These are phyloP conservation scores for Pogonomyrmex californicus DNA, from an alignment of 1,140 invertebrate species.

Conservation along the genomic window DNA sequence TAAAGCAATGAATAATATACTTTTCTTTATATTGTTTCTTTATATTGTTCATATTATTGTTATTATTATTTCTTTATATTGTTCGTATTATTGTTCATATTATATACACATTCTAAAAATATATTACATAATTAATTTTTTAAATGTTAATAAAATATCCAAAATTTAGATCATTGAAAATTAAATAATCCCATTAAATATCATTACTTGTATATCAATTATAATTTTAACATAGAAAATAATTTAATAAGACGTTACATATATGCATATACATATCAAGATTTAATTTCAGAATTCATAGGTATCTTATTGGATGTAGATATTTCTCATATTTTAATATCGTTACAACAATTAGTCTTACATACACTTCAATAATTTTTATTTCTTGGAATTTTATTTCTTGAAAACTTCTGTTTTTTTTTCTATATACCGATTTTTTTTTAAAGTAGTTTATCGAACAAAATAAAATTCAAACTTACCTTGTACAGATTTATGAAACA, in stretches of 20 bases:
- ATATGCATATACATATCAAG: neutral
- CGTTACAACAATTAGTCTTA: neutral
- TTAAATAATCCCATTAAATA: slow-evolving; percentile 1
- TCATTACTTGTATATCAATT: neutral
- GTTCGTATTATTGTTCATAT: neutral
- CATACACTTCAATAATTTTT: neutral
- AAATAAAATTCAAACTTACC: slow-evolving; percentile 19
- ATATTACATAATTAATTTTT: too few relatives aligned
- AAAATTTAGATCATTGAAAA: neutral
- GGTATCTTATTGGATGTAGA: neutral
- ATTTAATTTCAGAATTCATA: neutral
- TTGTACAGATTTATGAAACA: neutral
- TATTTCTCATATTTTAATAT: slow-evolving; percentile 3
- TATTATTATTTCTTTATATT: neutral
- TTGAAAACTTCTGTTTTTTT: neutral
- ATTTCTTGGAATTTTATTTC: neutral
- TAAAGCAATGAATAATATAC: neutral
- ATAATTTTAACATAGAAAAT: neutral
- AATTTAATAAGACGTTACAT: neutral
- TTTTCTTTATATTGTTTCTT: neutral
- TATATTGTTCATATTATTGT: neutral
- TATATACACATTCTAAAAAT: neutral
- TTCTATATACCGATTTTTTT: neutral
- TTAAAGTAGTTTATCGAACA: neutral
- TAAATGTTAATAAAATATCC: too few relatives aligned